Percentiles rank a stretch among this genome's conserved stretches.
Evolutionary conservation across 2,113 vertebrate genomes (phyloP).

Genomic region (Tyto alba): DNA sequence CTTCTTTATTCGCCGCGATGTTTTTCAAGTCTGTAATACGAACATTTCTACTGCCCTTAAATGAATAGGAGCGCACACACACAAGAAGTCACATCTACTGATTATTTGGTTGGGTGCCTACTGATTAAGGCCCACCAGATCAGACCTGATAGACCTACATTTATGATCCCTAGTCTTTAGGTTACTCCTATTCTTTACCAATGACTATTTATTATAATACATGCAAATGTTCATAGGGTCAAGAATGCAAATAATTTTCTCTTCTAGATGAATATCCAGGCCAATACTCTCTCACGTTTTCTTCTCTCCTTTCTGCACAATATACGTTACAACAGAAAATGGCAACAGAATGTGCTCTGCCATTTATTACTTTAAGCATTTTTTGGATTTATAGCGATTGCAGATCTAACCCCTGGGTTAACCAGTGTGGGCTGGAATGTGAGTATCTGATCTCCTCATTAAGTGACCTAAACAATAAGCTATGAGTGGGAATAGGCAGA

Average conservation of each 20-base stretch:
- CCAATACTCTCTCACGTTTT: not conserved
- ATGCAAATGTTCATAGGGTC: not conserved
- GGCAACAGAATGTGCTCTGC: not conserved
- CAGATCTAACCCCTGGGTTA: not conserved
- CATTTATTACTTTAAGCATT: not conserved
- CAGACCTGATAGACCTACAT: not conserved
- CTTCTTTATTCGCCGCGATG: not conserved
- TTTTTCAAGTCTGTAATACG: not conserved
- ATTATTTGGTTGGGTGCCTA: not conserved
- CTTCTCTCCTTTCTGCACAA: not conserved
- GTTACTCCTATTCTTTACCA: not conserved
- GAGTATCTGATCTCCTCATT: not conserved
- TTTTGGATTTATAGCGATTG: not conserved
- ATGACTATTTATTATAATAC: not conserved
- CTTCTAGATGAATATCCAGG: not conserved
- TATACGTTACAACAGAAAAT: not conserved
- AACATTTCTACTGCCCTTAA: not conserved
- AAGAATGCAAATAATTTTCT: not conserved
- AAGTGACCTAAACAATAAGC: not conserved
- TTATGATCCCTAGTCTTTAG: not conserved
- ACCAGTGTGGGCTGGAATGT: not conserved
- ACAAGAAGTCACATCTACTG: not conserved
- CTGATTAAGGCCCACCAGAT: not conserved
- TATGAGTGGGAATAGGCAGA: not conserved
- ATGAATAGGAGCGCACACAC: not conserved